phyloP scores from a whole-genome alignment of 1,140 invertebrate genomes.

The Anastrepha ludens region DNA sequence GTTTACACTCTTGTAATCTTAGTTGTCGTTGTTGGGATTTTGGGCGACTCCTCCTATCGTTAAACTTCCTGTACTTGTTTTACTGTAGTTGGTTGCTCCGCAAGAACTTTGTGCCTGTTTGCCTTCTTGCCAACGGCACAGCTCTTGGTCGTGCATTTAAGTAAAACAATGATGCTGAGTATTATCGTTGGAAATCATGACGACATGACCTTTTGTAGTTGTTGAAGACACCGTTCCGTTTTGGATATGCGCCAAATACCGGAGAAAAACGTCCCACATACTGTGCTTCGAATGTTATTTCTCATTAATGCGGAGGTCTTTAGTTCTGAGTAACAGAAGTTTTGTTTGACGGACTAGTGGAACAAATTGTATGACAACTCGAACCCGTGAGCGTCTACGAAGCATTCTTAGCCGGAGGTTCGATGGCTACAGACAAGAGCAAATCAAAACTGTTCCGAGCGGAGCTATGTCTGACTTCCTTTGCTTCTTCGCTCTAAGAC shows the following conservation, averaged over 20 bases:
- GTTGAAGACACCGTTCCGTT: background rate
- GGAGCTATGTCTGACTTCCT: no score
- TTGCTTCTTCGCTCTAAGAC: no score
- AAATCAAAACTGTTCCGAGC: no score
- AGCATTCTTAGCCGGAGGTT: no score
- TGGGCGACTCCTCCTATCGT: background rate
- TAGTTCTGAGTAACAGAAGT: background rate
- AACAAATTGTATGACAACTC: no score
- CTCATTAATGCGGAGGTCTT: background rate
- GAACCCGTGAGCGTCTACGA: no score
- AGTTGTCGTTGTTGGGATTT: background rate
- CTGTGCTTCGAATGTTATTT: background rate
- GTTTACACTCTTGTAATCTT: slow-evolving; percentile 40
- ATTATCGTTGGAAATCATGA: slow-evolving; percentile 53
- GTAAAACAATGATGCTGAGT: slow-evolving; percentile 49
- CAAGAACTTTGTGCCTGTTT: background rate
- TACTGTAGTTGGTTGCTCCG: background rate
- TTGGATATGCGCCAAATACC: slow-evolving; percentile 30
- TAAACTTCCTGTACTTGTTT: background rate
- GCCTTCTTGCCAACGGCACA: background rate
- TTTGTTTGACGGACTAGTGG: no score
- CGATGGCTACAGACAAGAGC: no score
- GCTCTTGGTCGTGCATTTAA: background rate
- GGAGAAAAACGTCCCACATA: background rate
- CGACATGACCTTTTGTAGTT: slow-evolving; percentile 54